Base-by-base conservation (phyloP, 37 sponge, comb jelly and placozoan genomes). In the Oopsacas minuta region DNA sequence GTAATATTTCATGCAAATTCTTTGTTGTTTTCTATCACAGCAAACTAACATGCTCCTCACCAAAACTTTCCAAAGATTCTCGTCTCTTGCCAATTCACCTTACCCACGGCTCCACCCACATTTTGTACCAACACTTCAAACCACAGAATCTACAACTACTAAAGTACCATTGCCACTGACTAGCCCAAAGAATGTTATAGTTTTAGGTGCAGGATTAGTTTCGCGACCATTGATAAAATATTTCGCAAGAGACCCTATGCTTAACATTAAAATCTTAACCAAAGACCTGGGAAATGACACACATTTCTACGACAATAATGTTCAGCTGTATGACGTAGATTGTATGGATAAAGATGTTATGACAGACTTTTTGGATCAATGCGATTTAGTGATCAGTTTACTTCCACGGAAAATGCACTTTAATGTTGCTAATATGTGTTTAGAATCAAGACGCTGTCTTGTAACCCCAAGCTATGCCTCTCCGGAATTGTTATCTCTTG, bases 161-260 rank as follows among this genome's bases (percentile, higher is more conserved):
- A 10, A 12, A 12, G 22, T 61, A 3, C 75, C 75, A 61, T 34
- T 61, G 7, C 75, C 75, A 5, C 30, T 61, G 5, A 25, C 17
- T 12, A 10, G 75, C 75, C 20, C 28, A 20, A 61, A 84, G 82
- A 39, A 39, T 37, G 90, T 90, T 0, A 37, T 90, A 17, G 46
- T 90, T 30, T 52, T 90, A 23, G 90, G 90, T 17, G 84, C 90
- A 36, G 90, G 90, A 0, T 35, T 85, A 3, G 87, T 90, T 30
- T 39, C 87, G 17, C 52, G 61, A 83, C 90, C 90, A 23, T 39
- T 90, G 0, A 87, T 90, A 12, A 87, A 90, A 46, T 90, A 90
- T 38, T 85, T 90, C 38, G 82, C 90, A 32, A 30, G 87, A 36
- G 81, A 75, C 39, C 69, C 86, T 81, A 69, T 83, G 17, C 37